Conservation (phyloP, 2,797 vertebrate species). For the Xenentodon cancila region DNA sequence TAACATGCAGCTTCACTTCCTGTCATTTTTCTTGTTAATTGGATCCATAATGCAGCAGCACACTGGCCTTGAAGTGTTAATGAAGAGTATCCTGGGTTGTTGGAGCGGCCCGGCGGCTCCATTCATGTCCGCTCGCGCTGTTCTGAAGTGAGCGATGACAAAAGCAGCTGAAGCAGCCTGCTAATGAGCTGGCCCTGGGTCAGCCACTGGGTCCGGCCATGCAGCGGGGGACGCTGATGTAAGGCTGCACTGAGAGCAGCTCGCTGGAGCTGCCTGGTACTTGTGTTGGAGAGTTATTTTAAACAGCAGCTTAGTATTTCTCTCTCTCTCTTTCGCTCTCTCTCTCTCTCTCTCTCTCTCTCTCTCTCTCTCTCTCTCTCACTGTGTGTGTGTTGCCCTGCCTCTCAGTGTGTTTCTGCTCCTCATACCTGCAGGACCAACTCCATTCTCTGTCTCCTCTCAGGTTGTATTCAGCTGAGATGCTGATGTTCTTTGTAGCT, state of each 20-base stretch:
- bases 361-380: too few relatives aligned
- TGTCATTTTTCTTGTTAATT: neutral
- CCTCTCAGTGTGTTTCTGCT: constrained; percentile 20
- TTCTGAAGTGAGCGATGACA: constrained; percentile 46
- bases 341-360: too few relatives aligned
- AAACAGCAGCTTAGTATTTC: too few relatives aligned
- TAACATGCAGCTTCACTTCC: constrained; percentile 18
- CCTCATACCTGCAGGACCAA: constrained; percentile 32
- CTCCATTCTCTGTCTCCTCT: constrained; percentile 21
- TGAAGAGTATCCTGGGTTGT: constrained; percentile 49
- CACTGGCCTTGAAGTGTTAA: constrained; percentile 83
- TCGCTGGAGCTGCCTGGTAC: constrained; percentile 15
- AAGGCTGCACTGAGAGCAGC: constrained; percentile 25
- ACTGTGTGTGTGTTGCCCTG: constrained; percentile 11
- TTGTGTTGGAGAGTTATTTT: constrained; percentile 16
- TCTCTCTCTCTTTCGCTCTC: too few relatives aligned
- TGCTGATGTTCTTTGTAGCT: neutral
- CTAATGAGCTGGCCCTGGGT: constrained; percentile 11
- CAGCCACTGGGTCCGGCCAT: neutral
- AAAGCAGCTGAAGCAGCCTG: constrained; percentile 22
- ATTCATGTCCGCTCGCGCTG: constrained; percentile 57
- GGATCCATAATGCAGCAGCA: constrained; percentile 76
- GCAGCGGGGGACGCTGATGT: neutral
- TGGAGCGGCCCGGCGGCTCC: constrained; percentile 58
- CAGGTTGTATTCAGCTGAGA: constrained; percentile 72